Evolutionary conservation across 2,113 vertebrate species (phyloP), one percentile per base, ranked within the genome.

Genomic region (Chamaetylas fuelleborni): DNA sequence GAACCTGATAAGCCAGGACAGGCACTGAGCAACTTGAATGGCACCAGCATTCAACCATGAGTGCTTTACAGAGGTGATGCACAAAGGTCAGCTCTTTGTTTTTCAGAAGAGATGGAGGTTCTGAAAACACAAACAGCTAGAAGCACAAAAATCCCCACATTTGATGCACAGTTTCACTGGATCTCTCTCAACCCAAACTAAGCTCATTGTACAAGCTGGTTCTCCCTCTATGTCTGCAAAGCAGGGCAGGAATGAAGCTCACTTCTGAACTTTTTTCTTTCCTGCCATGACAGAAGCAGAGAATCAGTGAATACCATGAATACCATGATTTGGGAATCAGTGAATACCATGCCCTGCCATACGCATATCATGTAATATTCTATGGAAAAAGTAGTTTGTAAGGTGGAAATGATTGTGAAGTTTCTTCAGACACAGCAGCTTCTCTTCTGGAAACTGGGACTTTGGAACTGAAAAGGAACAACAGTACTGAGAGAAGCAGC

Each of bases 71-170:
- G 84, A 74, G 72, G 53, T 0, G 38, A 57, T n/a, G 42, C 62
- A 73, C 84, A 85, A 54, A 64, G 34, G 57, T 42, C 76, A 92
- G 92, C 94, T 96, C 85, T 95, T 96, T 94, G 92, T 88, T 96
- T 96, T 96, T 92, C 93, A 96, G 96, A 96, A 79, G 43, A 51
- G 67, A 11, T n/a, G 29, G 36, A 73, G 12, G 26, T 88, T 95
- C 92, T 94, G 94, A 96, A 96, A 95, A 94, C 18, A 87, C 96
- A 95, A 96, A 91, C 87, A 95, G 91, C 93, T 53, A 5, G 24
- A 90, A 92, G 57, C 54, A 94, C 82, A 86, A 51, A 71, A 47
- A 48, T 18, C 47, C 45, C 34, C 64, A 94, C 14, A 5, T 72
- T 29, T 4, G 34, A 72, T 45, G 29, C 4, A 4, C 51, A 14